Evolutionary conservation across 2,888 invertebrate genomes (phyloP).

Genomic region (Allophyes oxyacanthae): DNA sequence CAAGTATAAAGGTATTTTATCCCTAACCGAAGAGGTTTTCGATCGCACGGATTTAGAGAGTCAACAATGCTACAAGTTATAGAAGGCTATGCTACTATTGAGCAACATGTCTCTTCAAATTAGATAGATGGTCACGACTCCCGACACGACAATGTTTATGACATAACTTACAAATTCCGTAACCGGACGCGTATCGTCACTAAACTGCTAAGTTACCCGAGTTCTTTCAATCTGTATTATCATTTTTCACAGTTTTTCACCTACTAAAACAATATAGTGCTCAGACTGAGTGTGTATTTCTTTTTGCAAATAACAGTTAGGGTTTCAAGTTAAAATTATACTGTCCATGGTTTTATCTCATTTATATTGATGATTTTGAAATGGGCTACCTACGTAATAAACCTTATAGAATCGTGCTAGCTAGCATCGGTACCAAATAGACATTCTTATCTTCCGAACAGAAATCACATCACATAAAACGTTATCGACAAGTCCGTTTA

Average conservation of each 20-base stretch:
- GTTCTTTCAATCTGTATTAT: slow-evolving; percentile 27
- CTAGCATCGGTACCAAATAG: slow-evolving; percentile 24
- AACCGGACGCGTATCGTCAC: slow-evolving; percentile 60
- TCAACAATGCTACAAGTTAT: slow-evolving; percentile 19
- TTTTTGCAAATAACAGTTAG: no score
- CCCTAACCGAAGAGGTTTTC: no score
- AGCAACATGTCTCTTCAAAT: slow-evolving; percentile 63
- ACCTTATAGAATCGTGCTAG: not conserved
- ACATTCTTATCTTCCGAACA: slow-evolving; percentile 59
- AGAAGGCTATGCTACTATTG: slow-evolving; percentile 41
- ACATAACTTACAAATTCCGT: slow-evolving; percentile 60
- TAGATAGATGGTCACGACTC: slow-evolving; percentile 66
- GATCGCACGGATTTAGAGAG: not conserved
- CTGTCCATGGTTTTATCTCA: no score
- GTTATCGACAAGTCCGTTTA: slow-evolving; percentile 50
- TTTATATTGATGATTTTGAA: slow-evolving; percentile 1
- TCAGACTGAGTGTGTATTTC: no score
- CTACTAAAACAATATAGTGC: no score
- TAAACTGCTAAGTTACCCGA: slow-evolving; percentile 19
- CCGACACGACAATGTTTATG: slow-evolving; percentile 48
- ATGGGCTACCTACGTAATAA: slow-evolving; percentile 21
- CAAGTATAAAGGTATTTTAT: no score
- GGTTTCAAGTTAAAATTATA: no score
- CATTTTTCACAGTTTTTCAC: no score
- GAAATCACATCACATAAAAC: slow-evolving; percentile 66